These are phyloP conservation scores for Lota lota DNA, from an alignment of 2,113 vertebrate genomes.

Conservation along the genomic window DNA sequence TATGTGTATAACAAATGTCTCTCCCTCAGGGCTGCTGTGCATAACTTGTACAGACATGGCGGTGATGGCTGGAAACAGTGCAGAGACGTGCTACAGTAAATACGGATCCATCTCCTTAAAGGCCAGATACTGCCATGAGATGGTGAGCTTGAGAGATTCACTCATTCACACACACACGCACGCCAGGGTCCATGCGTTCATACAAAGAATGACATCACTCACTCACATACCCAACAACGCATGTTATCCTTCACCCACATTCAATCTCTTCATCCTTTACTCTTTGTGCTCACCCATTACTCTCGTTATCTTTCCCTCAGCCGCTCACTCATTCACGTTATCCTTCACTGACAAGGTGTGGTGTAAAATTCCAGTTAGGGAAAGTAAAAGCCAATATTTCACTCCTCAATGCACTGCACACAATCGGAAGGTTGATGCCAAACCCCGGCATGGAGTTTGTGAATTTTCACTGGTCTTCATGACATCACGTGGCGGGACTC, in stretches of 20 bases:
- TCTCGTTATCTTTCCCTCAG: background rate
- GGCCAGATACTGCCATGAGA: conserved; percentile 89
- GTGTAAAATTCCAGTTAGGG: too few relatives aligned
- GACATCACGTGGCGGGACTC: too few relatives aligned
- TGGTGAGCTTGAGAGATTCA: conserved; percentile 74
- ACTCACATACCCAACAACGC: too few relatives aligned
- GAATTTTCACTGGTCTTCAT: too few relatives aligned
- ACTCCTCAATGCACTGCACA: too few relatives aligned
- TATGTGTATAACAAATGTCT: too few relatives aligned
- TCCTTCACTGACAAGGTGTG: too few relatives aligned
- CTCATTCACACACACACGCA: background rate
- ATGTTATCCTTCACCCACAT: too few relatives aligned
- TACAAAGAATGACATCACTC: too few relatives aligned
- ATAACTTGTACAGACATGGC: conserved; percentile 94
- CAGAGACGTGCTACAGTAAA: conserved; percentile 92
- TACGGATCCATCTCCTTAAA: conserved; percentile 90
- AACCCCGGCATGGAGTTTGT: too few relatives aligned
- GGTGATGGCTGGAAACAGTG: conserved; percentile 86
- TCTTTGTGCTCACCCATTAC: background rate
- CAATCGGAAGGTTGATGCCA: too few relatives aligned
- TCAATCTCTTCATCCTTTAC: background rate
- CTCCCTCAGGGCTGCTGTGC: conserved; percentile 80
- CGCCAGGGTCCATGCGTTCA: background rate
- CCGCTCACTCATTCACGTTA: background rate
- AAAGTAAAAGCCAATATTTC: too few relatives aligned